Evolutionary conservation across 2,113 vertebrate species (phyloP).

Genomic region (Okapia johnstoni): DNA sequence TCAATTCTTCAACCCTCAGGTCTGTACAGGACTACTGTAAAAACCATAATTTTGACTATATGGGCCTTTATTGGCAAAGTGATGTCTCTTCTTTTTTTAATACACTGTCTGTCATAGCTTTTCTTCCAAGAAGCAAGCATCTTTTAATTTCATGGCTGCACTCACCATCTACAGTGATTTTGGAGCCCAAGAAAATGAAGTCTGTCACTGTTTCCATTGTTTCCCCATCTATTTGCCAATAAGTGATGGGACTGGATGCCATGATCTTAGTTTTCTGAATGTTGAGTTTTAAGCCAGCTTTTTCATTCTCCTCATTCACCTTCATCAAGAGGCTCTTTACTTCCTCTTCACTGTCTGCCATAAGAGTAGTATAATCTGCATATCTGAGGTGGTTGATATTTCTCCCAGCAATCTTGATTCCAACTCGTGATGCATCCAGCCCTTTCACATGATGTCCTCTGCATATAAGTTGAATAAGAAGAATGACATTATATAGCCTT

Average conservation of each 20-base stretch:
- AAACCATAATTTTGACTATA: background rate
- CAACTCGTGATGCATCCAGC: background rate
- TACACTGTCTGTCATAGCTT: background rate
- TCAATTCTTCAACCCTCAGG: background rate
- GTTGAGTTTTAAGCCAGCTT: background rate
- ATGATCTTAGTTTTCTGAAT: background rate
- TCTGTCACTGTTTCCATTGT: background rate
- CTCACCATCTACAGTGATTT: background rate
- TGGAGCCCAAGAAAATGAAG: background rate
- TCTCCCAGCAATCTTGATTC: background rate
- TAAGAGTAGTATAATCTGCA: background rate
- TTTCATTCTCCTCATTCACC: background rate
- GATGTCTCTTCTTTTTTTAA: background rate
- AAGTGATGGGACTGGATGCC: background rate
- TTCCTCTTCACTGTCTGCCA: background rate
- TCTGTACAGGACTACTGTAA: background rate
- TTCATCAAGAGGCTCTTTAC: background rate
- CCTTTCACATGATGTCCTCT: background rate
- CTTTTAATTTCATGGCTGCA: background rate
- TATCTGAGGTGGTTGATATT: background rate
- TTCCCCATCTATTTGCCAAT: background rate
- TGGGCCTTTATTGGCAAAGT: background rate
- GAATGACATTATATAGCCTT: background rate
- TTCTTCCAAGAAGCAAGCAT: background rate
- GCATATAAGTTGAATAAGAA: background rate